Evolutionary conservation across 2,888 invertebrate species (phyloP).

Genomic region (Harpagoxenus sublaevis): DNA sequence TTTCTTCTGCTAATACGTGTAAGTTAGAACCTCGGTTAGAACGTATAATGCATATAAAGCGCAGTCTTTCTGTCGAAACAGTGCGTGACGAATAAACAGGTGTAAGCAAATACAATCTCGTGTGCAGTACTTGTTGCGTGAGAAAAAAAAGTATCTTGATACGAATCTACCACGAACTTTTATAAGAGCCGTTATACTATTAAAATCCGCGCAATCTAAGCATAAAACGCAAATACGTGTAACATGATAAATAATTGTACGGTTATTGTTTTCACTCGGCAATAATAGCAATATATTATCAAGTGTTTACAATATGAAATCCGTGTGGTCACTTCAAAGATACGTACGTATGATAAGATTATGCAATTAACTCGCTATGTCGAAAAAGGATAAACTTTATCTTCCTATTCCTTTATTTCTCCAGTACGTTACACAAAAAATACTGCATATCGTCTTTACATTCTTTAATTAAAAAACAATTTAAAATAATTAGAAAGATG

Average conservation of each 20-base stretch:
- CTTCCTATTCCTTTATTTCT: neutral
- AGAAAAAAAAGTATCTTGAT: constrained; percentile 17
- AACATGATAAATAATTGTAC: constrained; percentile 2
- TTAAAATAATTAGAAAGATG: neutral
- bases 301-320: constrained; percentile 9
- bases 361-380: neutral
- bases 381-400: neutral
- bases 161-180: neutral
- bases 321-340: neutral
- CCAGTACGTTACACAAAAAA: neutral
- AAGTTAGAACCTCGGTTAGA: neutral
- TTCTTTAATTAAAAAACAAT: neutral
- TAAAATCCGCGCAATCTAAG: neutral
- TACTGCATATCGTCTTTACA: neutral
- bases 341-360: neutral
- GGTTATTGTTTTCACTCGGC: constrained; percentile 5
- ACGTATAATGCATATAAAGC: neutral
- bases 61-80: constrained; percentile 4
- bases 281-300: neutral
- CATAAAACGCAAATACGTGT: neutral
- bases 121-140: constrained; percentile 23
- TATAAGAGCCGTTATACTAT: neutral
- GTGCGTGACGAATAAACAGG: constrained; percentile 31
- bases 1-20: neutral
- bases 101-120: constrained; percentile 11